These are phyloP conservation scores for Troides aeacus DNA, from an alignment of 2,888 invertebrate genomes.

Conservation along the genomic window DNA sequence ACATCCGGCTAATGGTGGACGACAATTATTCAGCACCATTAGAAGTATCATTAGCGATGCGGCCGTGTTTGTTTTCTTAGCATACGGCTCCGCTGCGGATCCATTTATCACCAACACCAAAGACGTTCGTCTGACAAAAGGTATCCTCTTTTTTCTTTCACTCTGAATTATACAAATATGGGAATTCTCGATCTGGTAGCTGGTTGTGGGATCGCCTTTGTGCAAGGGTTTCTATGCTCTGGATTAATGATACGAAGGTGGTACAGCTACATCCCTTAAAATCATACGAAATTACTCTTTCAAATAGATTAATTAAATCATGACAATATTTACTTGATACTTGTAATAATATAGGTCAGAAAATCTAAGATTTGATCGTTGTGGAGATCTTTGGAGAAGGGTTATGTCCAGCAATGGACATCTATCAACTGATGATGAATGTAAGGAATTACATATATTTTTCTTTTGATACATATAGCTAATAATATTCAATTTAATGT, in stretches of 20 bases:
- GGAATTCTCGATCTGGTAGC: constrained; percentile 46
- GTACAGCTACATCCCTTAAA: background rate
- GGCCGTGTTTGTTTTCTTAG: constrained; percentile 68
- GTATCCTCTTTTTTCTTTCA: constrained; percentile 38
- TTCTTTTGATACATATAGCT: too few species aligned
- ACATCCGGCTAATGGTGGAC: constrained; percentile 56
- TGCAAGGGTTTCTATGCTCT: constrained; percentile 13
- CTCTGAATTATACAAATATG: constrained; percentile 68
- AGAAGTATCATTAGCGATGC: constrained; percentile 64
- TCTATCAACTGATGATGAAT: too few species aligned
- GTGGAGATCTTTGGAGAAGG: too few species aligned
- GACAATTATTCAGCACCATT: constrained; percentile 72
- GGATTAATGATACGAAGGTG: constrained; percentile 29
- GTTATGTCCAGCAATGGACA: too few species aligned
- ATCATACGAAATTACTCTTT: background rate
- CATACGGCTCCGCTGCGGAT: constrained; percentile 49
- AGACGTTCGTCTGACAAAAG: constrained; percentile 62
- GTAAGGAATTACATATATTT: too few species aligned
- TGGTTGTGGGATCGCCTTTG: constrained; percentile 26
- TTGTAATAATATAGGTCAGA: too few species aligned
- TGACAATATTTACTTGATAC: too few species aligned
- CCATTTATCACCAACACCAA: constrained; percentile 62
- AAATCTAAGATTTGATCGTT: too few species aligned
- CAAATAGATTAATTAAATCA: background rate
- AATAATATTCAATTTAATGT: too few species aligned